Percentiles rank a stretch among this genome's conserved stretches.
phyloP scores from a whole-genome alignment of 2,797 vertebrate genomes.

The Sebastes minor region DNA sequence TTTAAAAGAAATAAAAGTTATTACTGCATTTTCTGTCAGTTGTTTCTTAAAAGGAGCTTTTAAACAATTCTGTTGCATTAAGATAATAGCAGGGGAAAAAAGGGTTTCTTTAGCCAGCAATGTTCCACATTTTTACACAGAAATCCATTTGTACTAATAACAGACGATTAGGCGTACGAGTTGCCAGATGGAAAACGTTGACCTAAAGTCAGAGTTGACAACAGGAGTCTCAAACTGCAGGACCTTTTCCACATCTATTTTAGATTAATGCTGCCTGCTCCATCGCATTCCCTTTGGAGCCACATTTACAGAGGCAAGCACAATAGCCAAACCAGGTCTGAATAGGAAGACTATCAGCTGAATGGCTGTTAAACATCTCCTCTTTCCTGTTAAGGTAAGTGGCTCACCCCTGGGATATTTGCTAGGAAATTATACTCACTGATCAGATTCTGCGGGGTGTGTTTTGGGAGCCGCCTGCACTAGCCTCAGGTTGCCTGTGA shows the following conservation, averaged over 20 bases:
- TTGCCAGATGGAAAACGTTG: constrained; percentile 67
- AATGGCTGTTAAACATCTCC: constrained; percentile 79
- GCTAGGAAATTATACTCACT: constrained; percentile 80
- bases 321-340: constrained; percentile 61
- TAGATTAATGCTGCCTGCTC: constrained; percentile 61
- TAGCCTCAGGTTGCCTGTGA: constrained; percentile 77
- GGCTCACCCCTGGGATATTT: constrained; percentile 82
- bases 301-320: constrained; percentile 57
- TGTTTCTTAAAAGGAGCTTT: constrained; percentile 50
- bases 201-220: constrained; percentile 68
- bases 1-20: constrained; percentile 48
- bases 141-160: constrained; percentile 71
- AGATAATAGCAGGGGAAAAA: constrained; percentile 32
- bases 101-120: constrained; percentile 21
- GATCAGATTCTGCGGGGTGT: constrained; percentile 80
- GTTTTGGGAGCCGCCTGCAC: constrained; percentile 68
- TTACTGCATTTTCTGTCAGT: constrained; percentile 32
- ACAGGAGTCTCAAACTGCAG: constrained; percentile 57
- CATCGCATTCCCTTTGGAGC: constrained; percentile 58
- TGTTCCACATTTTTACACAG: constrained; percentile 30
- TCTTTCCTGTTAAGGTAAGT: constrained; percentile 81
- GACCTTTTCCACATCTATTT: constrained; percentile 48
- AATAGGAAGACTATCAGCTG: constrained; percentile 67
- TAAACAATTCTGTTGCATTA: constrained; percentile 52
- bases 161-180: constrained; percentile 62